Base-by-base conservation (phyloP, 2,113 vertebrate species). In the Macaca mulatta region DNA sequence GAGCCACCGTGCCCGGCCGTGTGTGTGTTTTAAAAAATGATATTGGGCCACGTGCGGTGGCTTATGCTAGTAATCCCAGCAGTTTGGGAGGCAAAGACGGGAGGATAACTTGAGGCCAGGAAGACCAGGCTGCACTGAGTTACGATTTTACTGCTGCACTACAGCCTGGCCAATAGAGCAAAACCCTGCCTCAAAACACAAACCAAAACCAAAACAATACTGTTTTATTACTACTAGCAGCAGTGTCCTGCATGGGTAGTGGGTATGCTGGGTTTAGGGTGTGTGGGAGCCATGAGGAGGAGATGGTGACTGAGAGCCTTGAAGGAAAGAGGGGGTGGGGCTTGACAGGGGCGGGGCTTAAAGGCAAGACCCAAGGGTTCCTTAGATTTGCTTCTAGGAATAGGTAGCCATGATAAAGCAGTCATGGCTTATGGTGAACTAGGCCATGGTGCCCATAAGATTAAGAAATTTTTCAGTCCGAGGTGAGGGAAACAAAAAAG, bases 361-460 rank as follows among this genome's bases (percentile, higher is more conserved):
- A 89, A 80, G 64, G 57, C 43, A 40, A 88, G 69, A 35, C 57
- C 64, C 25, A 30, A 17, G 43, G 35, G 11, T 25, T 38, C 16
- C 25, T 89, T 40, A 40, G 23, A 40, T 92, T 89, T 59, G n/a
- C 79, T 89, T 80, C 55, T 74, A n/a, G 52, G 10, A 45, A 52
- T 30, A 27, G 85, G 13, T 38, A 74, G 25, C 32, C 55, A 12
- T 43, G 32, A 52, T 55, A 38, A 97, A 94, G 75, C 16, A 61
- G 0, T 69, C 3, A 1, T 52, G 30, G 81, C 40, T 64, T n/a
- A 32, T 98, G 97, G 27, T 98, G 98, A 38, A 98, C 98, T 50
- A 94, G 2, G 98, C 97, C 0, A 98, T 92, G 43, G 98, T 96
- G 10, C 98, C 98, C 0, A 98, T 97, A 69, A 98, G 98, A 96